Base-by-base conservation (phyloP, 2,888 invertebrate species). In the Chrysolina americana region DNA sequence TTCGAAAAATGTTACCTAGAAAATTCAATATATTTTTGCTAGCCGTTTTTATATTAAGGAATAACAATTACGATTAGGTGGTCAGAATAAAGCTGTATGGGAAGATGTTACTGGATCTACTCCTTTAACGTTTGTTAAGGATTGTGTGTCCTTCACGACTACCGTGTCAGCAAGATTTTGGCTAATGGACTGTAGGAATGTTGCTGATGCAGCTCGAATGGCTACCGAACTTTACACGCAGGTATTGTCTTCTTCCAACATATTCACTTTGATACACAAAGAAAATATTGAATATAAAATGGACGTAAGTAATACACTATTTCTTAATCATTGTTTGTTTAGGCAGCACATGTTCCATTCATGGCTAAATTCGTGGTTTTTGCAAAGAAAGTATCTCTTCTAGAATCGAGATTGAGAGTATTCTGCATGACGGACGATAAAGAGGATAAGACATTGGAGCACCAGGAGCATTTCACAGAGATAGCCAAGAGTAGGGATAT, bases 91-190 rank as follows among this genome's bases (percentile, higher is more conserved):
- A 79, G 98, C 99, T 5, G 95, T 98, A 83, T 99, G 99, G 99
- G 99, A 99, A 88, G 99, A 99, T 89, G 99, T 99, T 11, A 99
- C 99, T 0, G 98, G 98, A 41, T 98, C 98, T 62, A 99, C 99
- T 0, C 98, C 98, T 13, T 91, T 99, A 79, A 96, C 98, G 9
- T 95, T 99, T 89, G 95, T 98, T 78, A 98, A 97, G 83, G 98
- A 99, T 87, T 97, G 97, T 86, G 98, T 98, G 1, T 98, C 98
- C 36, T 99, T 99, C 89, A 99, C 99, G 11, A 99, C 99, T 10
- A 99, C 98, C 0, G 99, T 99, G 0, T 99, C 99, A 0, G 99
- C 99, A 65, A 90, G 97, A 86, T 99, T 99, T 89, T 99, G 99
- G 98, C 90, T 99, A 75, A 98, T 99, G 95, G 99, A 99, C 89